Percentiles rank a stretch among this genome's conserved stretches.
phyloP scores from a whole-genome alignment of 2,113 vertebrate genomes.

The Pangasianodon hypophthalmus region DNA sequence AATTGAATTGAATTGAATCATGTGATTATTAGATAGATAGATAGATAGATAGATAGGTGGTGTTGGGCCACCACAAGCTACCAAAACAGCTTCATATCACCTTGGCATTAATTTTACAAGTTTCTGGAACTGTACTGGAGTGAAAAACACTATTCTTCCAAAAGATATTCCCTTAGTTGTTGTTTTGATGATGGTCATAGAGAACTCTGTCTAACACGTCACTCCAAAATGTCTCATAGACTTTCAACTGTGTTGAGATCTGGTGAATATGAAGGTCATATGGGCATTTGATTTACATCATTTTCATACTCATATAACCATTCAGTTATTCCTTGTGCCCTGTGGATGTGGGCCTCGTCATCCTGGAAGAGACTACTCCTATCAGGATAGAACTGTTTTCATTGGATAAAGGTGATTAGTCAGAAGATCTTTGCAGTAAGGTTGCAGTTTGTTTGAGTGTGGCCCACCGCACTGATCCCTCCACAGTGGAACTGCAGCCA shows the following conservation, averaged over 20 bases:
- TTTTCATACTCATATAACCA: neutral
- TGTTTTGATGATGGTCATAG: neutral
- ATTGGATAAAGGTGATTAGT: neutral
- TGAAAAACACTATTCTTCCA: neutral
- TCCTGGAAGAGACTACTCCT: neutral
- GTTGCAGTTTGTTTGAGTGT: slow-evolving; percentile 34
- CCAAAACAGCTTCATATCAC: neutral
- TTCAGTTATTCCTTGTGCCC: neutral
- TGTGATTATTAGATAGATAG: neutral
- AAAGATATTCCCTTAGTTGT: neutral
- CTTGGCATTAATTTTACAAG: neutral
- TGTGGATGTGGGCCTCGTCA: neutral
- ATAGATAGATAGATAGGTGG: neutral
- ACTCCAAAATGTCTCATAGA: neutral
- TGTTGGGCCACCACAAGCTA: neutral
- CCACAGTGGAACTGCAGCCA: slow-evolving; percentile 44
- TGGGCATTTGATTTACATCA: neutral
- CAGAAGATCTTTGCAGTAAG: neutral
- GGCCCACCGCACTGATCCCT: slow-evolving; percentile 18
- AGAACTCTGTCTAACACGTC: neutral
- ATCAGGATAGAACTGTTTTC: neutral
- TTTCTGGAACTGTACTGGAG: neutral
- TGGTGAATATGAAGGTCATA: neutral
- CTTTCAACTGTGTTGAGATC: neutral
- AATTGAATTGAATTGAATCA: neutral